Conservation (phyloP, 2,113 vertebrate species). For the Pipra filicauda region DNA sequence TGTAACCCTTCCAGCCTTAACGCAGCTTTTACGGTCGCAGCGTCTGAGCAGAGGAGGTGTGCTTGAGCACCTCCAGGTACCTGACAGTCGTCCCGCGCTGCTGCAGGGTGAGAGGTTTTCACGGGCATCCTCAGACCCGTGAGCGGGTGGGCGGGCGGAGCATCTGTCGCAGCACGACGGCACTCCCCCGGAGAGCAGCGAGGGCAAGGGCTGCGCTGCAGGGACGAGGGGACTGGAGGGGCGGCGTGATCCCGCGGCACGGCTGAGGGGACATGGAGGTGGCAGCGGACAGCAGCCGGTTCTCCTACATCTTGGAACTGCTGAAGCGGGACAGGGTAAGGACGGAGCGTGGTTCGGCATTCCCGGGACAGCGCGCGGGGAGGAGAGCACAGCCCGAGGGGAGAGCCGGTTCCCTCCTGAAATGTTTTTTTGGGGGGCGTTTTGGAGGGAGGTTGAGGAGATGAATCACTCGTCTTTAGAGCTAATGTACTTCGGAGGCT, state of each 20-base stretch:
- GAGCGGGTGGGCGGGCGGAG: neutral
- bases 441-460: too few species aligned
- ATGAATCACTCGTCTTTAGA: neutral
- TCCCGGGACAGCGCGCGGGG: accelerated
- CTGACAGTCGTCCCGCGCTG: accelerated
- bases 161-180: accelerated
- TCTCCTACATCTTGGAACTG: constrained; percentile 86
- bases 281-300: constrained; percentile 76
- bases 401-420: neutral
- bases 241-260: neutral
- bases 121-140: accelerated
- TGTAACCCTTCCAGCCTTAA: accelerated
- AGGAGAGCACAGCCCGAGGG: neutral
- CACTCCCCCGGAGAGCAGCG: neutral
- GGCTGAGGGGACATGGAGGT: constrained; percentile 72
- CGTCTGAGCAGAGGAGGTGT: accelerated
- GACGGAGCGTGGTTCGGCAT: accelerated
- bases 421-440: accelerated
- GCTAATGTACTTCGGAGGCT: neutral
- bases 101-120: neutral
- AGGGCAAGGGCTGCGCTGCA: neutral
- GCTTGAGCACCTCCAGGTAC: neutral
- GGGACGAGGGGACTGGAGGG: too few species aligned
- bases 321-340: constrained; percentile 87
- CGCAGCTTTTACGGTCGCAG: accelerated